Conservation (phyloP, 1,140 invertebrate species). For the Brachionus koreanus region DNA sequence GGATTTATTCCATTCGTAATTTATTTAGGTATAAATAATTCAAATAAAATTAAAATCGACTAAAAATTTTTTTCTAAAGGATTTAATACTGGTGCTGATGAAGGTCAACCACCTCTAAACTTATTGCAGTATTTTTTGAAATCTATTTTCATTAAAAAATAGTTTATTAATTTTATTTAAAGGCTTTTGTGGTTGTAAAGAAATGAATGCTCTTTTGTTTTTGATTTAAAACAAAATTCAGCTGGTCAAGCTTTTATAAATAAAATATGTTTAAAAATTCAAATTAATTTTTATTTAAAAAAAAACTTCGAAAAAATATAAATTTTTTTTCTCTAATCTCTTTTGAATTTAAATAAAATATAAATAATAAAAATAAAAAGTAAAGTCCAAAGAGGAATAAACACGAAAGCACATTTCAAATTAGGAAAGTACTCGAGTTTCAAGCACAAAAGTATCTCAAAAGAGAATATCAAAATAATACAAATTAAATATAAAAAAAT, state of each 20-base stretch:
- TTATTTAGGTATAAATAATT: conserved; percentile 15
- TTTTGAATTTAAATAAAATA: conserved; percentile 1
- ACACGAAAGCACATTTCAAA: not conserved
- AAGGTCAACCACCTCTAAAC: conserved; percentile 35
- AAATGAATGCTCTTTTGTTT: not conserved
- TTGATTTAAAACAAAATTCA: not conserved
- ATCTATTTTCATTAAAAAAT: not conserved
- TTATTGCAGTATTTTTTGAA: conserved; percentile 20
- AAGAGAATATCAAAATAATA: not conserved
- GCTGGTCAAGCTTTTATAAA: not conserved
- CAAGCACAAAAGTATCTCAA: conserved; percentile 33
- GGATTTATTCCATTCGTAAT: conserved; percentile 41
- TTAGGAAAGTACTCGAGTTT: conserved; percentile 19
- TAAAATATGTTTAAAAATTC: not conserved
- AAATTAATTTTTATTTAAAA: not conserved
- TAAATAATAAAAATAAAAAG: conserved; percentile 5
- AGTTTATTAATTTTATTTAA: not conserved
- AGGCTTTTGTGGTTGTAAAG: not conserved
- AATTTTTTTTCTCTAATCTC: not conserved
- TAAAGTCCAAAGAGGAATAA: conserved; percentile 26
- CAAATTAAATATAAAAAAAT: not conserved
- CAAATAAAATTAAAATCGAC: not conserved
- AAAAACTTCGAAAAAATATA: not conserved
- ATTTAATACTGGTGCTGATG: conserved; percentile 31
- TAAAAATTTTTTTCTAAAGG: not conserved